These are phyloP conservation scores for Leptinotarsa haldemani DNA, from an alignment of 2,888 invertebrate genomes.

Conservation along the genomic window DNA sequence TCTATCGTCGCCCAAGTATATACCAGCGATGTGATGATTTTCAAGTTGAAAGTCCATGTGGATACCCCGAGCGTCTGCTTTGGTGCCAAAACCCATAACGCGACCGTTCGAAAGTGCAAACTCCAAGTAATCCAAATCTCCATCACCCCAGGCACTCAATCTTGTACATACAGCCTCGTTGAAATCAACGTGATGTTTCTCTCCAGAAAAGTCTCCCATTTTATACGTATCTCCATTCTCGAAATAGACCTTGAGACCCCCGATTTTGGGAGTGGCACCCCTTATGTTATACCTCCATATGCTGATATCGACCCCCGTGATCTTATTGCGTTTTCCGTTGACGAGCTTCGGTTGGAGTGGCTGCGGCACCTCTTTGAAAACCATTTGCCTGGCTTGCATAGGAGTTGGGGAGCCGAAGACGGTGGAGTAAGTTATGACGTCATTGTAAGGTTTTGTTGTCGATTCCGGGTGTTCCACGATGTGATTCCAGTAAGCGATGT, in stretches of 20 bases:
- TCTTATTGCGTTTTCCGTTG: conserved; percentile 13
- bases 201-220: neutral
- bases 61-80: neutral
- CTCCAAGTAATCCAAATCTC: conserved; percentile 22
- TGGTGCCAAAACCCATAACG: conserved; percentile 15
- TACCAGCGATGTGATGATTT: neutral
- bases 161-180: conserved; percentile 3
- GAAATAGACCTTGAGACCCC: neutral
- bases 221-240: neutral
- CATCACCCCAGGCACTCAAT: conserved; percentile 27
- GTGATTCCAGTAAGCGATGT: conserved; percentile 1
- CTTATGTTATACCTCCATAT: conserved; percentile 15
- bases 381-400: conserved; percentile 17
- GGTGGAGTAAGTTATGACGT: conserved; percentile 19
- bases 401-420: conserved; percentile 27
- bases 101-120: conserved; percentile 26
- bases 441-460: conserved; percentile 3
- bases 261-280: neutral
- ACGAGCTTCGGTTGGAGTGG: conserved; percentile 18
- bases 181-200: conserved; percentile 10
- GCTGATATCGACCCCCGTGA: conserved; percentile 16
- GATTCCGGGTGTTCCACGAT: conserved; percentile 7
- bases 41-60: neutral
- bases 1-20: neutral
- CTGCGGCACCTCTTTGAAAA: conserved; percentile 2